phyloP scores from a whole-genome alignment of 2,888 invertebrate species.

The Meiosimyza platycephala region DNA sequence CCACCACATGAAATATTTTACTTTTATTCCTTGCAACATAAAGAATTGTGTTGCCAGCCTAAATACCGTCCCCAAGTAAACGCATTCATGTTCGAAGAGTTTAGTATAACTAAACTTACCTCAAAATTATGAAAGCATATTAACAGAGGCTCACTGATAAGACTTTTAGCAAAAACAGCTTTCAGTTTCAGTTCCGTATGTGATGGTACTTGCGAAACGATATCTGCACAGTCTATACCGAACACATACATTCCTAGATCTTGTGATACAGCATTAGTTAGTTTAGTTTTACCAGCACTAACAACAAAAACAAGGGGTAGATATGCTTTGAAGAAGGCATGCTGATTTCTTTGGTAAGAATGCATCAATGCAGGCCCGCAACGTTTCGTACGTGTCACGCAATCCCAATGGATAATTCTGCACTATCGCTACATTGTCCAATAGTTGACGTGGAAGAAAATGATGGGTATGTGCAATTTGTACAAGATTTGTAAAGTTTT shows the following conservation, averaged over 20 bases:
- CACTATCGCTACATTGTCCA: slow-evolving; percentile 63
- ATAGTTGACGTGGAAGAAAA: slow-evolving; percentile 59
- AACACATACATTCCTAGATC: slow-evolving; percentile 77
- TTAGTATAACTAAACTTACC: slow-evolving; percentile 49
- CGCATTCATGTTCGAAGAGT: slow-evolving; percentile 72
- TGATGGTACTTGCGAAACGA: slow-evolving; percentile 82
- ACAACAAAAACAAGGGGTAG: slow-evolving; percentile 77
- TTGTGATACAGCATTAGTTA: slow-evolving; percentile 71
- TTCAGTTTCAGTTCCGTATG: slow-evolving; percentile 86
- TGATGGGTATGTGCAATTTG: slow-evolving; percentile 60
- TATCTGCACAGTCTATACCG: slow-evolving; percentile 77
- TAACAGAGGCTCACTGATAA: slow-evolving; percentile 80
- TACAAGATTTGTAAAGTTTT: slow-evolving; percentile 63
- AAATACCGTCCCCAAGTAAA: slow-evolving; percentile 71
- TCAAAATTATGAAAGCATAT: slow-evolving; percentile 73
- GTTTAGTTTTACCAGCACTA: slow-evolving; percentile 77
- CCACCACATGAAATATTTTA: slow-evolving; percentile 60
- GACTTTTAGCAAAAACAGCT: slow-evolving; percentile 76
- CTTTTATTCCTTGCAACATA: slow-evolving; percentile 74
- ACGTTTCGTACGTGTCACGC: slow-evolving; percentile 69
- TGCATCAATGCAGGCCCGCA: slow-evolving; percentile 75
- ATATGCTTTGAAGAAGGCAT: slow-evolving; percentile 64
- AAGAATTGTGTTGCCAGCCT: slow-evolving; percentile 73
- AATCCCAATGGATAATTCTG: slow-evolving; percentile 74
- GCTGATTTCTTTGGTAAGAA: slow-evolving; percentile 70